Evolutionary conservation across 2,888 invertebrate genomes (phyloP).

Genomic region (Pyrocoelia pectoralis): DNA sequence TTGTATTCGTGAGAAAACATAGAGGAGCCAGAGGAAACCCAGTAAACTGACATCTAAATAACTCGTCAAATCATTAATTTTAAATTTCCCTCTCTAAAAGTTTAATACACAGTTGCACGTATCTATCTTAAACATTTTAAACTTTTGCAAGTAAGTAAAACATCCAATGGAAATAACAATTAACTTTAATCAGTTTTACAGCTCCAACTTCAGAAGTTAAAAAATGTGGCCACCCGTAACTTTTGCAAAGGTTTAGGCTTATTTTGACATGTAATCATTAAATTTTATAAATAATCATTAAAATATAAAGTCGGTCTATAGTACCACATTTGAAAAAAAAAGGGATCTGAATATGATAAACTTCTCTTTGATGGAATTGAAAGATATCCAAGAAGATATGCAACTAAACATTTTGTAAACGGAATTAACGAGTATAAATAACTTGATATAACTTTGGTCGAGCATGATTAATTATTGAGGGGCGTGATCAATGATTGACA

Average conservation of each 20-base stretch:
- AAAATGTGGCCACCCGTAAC: not conserved
- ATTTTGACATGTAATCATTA: not conserved
- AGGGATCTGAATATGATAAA: slow-evolving; percentile 18
- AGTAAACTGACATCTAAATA: no score
- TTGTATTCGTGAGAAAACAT: no score
- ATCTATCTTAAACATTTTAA: no score
- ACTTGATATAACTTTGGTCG: slow-evolving; percentile 47
- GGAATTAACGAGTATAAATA: slow-evolving; percentile 42
- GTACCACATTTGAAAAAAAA: not conserved
- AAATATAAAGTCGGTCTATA: no score
- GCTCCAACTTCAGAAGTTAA: no score
- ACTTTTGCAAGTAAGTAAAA: no score
- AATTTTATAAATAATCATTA: not conserved
- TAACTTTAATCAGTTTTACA: no score
- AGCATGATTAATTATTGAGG: slow-evolving; percentile 59
- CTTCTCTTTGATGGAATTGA: slow-evolving; percentile 33
- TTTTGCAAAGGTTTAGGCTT: not conserved
- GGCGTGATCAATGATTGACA: slow-evolving; percentile 60
- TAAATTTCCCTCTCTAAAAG: no score
- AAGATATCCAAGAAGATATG: slow-evolving; percentile 40
- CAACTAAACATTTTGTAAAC: slow-evolving; percentile 42
- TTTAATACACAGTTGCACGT: no score
- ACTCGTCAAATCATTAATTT: no score
- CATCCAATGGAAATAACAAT: no score
- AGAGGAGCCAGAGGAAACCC: no score